Evolutionary conservation across 2,113 vertebrate genomes (phyloP), one percentile per base, ranked within the genome.

Genomic region (Carettochelys insculpta): DNA sequence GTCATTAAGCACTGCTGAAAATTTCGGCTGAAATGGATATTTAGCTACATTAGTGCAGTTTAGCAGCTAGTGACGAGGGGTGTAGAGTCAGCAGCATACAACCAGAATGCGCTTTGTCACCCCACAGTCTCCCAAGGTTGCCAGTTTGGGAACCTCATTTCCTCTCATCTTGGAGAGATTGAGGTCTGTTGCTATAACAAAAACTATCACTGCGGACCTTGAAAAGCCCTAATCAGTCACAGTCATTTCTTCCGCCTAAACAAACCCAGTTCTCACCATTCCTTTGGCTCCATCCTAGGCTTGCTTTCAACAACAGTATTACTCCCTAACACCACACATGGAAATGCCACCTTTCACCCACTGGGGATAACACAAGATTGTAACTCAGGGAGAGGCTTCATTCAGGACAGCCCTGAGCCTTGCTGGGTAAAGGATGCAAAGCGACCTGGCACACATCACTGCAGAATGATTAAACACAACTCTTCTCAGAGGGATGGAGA

Each of bases 181-280:
- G n/a, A 34, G 5, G 11, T 29, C 19, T 0, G 3, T 25, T 75
- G 4, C 81, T 82, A 53, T 43, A 27, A 20, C 84, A 80, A 41
- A n/a, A 1, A 1, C 50, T 51, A 34, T 54, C 0, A 52, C 29
- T 83, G 77, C 80, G 80, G 45, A 52, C 95, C 96, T 95, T 92
- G 86, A 92, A 82, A 43, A 77, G 77, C 82, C 71, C 73, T 90
- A 85, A 94, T 92, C 83, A 91, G 52, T 29, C 17, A 50, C 83
- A 91, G 52, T 29, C 17, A 50, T 14, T 86, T 20, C 52, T 19
- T 86, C 17, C 92, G 56, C 82, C 93, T 84, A 96, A 96, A 96
- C 92, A 95, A 75, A 47, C n/a, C 56, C 77, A 3, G 0, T 82
- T 85, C 14, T 19, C 61, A 38, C 50, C 0, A 0, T 20, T 7